A percentile compares a stretch with the other conserved stretches of the same genome.
Evolutionary conservation across 2,797 vertebrate genomes (phyloP).

Genomic region (Okamejei kenojei): DNA sequence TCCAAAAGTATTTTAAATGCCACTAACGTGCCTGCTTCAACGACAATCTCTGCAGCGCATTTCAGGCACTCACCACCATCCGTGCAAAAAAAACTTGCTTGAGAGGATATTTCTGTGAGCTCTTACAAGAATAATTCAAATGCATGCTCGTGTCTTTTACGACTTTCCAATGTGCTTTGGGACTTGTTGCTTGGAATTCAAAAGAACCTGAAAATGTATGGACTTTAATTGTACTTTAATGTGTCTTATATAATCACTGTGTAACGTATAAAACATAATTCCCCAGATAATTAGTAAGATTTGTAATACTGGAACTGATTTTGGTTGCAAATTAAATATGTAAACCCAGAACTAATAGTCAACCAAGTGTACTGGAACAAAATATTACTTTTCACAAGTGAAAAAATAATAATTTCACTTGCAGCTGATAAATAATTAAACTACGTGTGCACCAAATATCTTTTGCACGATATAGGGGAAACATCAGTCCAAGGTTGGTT

Average conservation of each 20-base stretch:
- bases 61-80: no score
- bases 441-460: constrained; percentile 8
- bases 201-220: background rate
- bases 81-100: no score
- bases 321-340: background rate
- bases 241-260: background rate
- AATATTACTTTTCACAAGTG: background rate
- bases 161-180: background rate
- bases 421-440: background rate
- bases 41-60: no score
- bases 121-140: background rate
- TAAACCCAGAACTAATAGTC: background rate
- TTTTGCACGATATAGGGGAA: background rate
- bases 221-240: background rate
- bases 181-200: background rate
- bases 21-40: no score
- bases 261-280: background rate
- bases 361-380: background rate
- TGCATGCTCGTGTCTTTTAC: background rate
- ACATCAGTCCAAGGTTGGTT: background rate
- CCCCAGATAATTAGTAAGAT: background rate
- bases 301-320: background rate
- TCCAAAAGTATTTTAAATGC: no score
- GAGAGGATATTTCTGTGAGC: background rate
- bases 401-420: background rate